phyloP scores from a whole-genome alignment of 2,888 invertebrate genomes.

The Mesorhabditis spiculigera region DNA sequence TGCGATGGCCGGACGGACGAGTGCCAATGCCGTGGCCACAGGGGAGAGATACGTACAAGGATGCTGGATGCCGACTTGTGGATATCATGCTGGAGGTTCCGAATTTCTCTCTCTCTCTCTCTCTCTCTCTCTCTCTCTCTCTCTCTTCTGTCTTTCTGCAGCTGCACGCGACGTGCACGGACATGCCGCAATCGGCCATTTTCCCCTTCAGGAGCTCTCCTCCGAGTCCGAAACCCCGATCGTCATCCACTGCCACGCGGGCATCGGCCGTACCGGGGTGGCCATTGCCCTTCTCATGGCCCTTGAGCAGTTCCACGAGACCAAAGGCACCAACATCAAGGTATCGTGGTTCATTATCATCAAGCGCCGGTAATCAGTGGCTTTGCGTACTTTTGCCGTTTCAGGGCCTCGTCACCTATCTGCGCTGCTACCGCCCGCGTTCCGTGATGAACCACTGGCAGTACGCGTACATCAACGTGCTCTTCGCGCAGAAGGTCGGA shows the following conservation, averaged over 20 bases:
- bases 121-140: no score
- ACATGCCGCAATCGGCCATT: no score
- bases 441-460: slow-evolving; percentile 24
- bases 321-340: slow-evolving; percentile 35
- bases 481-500: slow-evolving; percentile 16
- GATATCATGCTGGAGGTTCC: slow-evolving; percentile 14
- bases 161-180: no score
- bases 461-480: slow-evolving; percentile 19
- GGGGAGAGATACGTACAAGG: slow-evolving; percentile 4
- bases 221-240: slow-evolving; percentile 69
- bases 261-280: slow-evolving; percentile 94
- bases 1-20: slow-evolving; percentile 27
- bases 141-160: no score
- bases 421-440: slow-evolving; percentile 20
- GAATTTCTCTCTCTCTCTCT: no score
- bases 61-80: slow-evolving; percentile 13
- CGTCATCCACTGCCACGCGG: slow-evolving; percentile 81
- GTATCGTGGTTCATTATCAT: slow-evolving; percentile 9
- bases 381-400: background rate
- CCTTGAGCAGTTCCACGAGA: slow-evolving; percentile 19
- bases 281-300: slow-evolving; percentile 81
- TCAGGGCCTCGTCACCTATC: slow-evolving; percentile 8
- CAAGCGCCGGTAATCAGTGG: background rate
- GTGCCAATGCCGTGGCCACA: slow-evolving; percentile 18
- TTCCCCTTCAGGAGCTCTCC: slow-evolving; percentile 15